Conservation (phyloP, 2,113 vertebrate species). For the Pholis gunnellus region DNA sequence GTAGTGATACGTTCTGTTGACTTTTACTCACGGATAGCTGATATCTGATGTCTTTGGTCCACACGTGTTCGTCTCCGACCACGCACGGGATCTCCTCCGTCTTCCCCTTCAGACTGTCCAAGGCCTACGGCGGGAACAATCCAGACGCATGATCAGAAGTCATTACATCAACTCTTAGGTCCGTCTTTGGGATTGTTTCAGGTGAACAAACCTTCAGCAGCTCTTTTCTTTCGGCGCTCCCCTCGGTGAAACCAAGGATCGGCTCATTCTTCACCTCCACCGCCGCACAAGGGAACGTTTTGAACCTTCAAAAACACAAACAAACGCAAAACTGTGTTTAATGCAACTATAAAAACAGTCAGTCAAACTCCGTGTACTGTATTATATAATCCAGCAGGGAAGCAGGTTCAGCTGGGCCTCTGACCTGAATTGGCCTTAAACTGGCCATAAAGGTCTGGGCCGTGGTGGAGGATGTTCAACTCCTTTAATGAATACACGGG, state of each 20-base stretch:
- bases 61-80: slow-evolving; percentile 92
- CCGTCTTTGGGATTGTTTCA: not conserved
- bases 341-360: too few species aligned
- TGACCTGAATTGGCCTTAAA: too few species aligned
- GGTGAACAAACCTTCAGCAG: slow-evolving; percentile 86
- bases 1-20: not conserved
- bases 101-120: slow-evolving; percentile 84
- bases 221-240: slow-evolving; percentile 86
- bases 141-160: not conserved
- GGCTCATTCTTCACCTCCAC: slow-evolving; percentile 92
- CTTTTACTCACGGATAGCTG: slow-evolving; percentile 91
- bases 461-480: too few species aligned
- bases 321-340: too few species aligned
- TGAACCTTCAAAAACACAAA: slow-evolving; percentile 77
- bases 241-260: slow-evolving; percentile 86
- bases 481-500: too few species aligned
- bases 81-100: slow-evolving; percentile 93
- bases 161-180: not conserved
- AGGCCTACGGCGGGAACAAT: slow-evolving; percentile 76
- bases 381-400: not conserved
- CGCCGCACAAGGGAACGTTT: slow-evolving; percentile 76
- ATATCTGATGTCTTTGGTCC: slow-evolving; percentile 89
- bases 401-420: too few species aligned
- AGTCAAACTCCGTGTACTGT: too few species aligned
- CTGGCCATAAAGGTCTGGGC: too few species aligned